Evolutionary conservation across 37 sponge, comb jelly and placozoan genomes (phyloP).

Genomic region (Theonella swinhoei): DNA sequence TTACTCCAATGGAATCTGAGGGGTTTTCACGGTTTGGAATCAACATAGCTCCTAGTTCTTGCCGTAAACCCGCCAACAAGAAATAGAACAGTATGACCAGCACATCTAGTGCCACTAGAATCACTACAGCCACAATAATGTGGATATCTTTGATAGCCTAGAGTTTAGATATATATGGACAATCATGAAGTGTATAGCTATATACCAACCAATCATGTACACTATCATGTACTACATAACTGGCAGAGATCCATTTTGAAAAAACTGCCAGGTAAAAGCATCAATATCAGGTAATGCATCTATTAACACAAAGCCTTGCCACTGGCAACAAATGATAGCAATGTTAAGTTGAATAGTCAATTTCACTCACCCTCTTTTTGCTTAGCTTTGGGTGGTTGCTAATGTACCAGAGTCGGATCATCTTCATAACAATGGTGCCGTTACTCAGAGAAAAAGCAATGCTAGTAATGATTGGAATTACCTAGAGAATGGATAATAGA

Average conservation of each 20-base stretch:
- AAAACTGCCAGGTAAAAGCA: no score
- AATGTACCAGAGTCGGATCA: background rate
- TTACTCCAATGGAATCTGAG: background rate
- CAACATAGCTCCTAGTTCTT: background rate
- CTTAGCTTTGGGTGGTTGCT: background rate
- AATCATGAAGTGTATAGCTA: no score
- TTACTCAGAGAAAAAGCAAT: background rate
- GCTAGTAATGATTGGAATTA: background rate
- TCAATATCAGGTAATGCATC: no score
- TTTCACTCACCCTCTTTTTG: background rate
- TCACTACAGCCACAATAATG: background rate
- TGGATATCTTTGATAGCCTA: background rate
- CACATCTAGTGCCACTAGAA: background rate
- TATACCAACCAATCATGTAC: no score
- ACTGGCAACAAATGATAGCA: no score
- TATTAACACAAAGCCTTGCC: no score
- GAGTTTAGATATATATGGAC: background rate
- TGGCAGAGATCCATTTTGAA: no score
- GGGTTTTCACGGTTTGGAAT: background rate
- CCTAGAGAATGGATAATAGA: background rate
- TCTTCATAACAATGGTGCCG: background rate
- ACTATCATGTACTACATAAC: no score
- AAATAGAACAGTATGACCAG: background rate
- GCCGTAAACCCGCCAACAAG: background rate
- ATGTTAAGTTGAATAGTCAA: no score